Conservation (phyloP, 1,140 invertebrate species). For the Ceratina australensis region DNA sequence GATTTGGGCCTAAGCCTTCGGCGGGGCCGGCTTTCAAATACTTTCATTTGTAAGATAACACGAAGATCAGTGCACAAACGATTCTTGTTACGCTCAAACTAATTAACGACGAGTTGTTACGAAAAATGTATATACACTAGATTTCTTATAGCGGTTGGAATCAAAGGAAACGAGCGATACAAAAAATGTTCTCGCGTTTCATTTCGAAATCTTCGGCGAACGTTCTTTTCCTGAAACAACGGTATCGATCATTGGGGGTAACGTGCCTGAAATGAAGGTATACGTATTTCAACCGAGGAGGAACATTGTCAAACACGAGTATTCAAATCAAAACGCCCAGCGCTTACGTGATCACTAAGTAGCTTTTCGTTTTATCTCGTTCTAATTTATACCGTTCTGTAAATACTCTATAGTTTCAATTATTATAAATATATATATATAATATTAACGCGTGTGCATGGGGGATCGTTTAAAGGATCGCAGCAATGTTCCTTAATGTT, state of each 20-base stretch:
- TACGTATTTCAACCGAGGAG: constrained; percentile 2
- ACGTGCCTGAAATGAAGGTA: constrained; percentile 31
- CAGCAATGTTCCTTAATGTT: constrained; percentile 27
- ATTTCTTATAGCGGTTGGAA: too few species aligned
- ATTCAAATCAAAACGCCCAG: too few species aligned
- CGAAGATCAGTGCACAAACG: neutral
- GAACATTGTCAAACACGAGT: constrained; percentile 25
- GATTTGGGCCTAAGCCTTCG: neutral
- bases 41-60: neutral
- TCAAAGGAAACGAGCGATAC: too few species aligned
- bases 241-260: constrained; percentile 21
- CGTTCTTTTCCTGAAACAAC: constrained; percentile 1
- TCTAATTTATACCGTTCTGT: too few species aligned
- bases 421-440: neutral
- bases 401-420: neutral
- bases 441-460: neutral
- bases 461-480: neutral
- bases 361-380: too few species aligned
- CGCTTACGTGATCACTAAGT: too few species aligned
- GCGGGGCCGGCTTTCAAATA: constrained; percentile 12
- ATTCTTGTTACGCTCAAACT: constrained; percentile 27
- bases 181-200: too few species aligned
- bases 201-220: too few species aligned
- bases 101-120: neutral
- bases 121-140: neutral